phyloP scores from a whole-genome alignment of 2,113 vertebrate genomes.

The Cyanoramphus novaezelandiae region DNA sequence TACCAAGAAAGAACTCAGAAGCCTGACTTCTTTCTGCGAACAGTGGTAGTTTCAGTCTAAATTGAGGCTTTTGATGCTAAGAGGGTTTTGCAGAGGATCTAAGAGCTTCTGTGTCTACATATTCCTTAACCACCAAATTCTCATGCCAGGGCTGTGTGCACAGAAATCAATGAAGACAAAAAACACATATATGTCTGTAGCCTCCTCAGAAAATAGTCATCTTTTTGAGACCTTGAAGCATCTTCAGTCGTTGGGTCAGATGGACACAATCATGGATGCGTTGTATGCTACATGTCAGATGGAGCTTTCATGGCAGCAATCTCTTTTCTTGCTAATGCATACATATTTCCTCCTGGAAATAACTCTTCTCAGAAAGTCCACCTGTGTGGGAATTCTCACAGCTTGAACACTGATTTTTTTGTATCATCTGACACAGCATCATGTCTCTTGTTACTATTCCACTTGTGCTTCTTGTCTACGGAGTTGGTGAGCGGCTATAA shows the following conservation, averaged over 20 bases:
- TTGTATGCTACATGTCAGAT: neutral
- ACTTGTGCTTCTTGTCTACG: neutral
- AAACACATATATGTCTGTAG: neutral
- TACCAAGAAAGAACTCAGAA: neutral
- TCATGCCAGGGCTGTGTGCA: neutral
- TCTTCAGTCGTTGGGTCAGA: neutral
- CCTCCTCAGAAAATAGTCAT: neutral
- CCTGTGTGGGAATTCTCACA: neutral
- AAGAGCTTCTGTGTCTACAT: rapidly evolving
- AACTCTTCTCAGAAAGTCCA: neutral
- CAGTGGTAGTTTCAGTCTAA: neutral
- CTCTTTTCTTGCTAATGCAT: neutral
- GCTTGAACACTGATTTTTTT: neutral
- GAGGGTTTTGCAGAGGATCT: neutral
- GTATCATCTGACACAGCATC: neutral
- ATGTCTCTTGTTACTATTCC: neutral
- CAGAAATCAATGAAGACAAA: neutral
- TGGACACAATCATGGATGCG: rapidly evolving
- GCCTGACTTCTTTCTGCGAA: neutral
- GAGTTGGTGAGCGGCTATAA: neutral
- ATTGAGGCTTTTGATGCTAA: neutral
- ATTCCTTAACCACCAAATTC: neutral
- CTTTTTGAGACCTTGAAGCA: neutral
- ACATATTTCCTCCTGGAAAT: neutral
- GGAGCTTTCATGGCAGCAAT: neutral